Evolutionary conservation across 1,140 invertebrate species (phyloP).

Genomic region (Akabosia matsudoensis): DNA sequence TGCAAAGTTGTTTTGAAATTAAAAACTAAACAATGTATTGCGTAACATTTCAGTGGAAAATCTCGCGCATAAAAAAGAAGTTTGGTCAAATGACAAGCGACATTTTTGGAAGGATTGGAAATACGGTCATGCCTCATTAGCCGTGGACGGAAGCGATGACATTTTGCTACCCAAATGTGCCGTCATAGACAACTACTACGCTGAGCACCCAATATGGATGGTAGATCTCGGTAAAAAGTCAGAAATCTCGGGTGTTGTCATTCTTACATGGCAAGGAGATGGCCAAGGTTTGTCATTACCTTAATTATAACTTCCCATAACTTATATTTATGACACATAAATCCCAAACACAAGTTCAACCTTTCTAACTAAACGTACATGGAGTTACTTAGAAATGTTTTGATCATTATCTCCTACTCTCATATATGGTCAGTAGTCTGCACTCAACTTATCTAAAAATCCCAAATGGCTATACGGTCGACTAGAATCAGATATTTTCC

Average conservation of each 20-base stretch:
- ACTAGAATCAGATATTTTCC: too few species aligned
- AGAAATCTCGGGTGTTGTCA: slow-evolving; percentile 54
- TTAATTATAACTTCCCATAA: too few species aligned
- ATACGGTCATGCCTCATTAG: slow-evolving; percentile 52
- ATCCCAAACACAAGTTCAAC: too few species aligned
- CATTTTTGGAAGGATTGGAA: slow-evolving; percentile 54
- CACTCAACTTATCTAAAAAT: too few species aligned
- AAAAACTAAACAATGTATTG: not conserved
- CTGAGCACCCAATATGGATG: slow-evolving; percentile 58
- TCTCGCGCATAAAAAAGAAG: slow-evolving; percentile 56
- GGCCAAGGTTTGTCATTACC: slow-evolving; percentile 57
- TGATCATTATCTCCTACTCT: too few species aligned
- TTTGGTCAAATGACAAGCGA: slow-evolving; percentile 60
- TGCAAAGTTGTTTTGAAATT: too few species aligned
- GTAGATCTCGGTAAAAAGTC: slow-evolving; percentile 56
- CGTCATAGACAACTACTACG: slow-evolving; percentile 59
- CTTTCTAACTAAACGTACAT: too few species aligned
- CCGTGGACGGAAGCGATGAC: slow-evolving; percentile 53
- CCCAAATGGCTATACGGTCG: too few species aligned
- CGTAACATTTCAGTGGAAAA: slow-evolving; percentile 55
- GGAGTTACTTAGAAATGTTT: too few species aligned
- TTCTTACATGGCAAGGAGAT: slow-evolving; percentile 59
- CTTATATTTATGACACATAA: too few species aligned
- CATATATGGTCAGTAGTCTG: too few species aligned
- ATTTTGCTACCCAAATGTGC: slow-evolving; percentile 54